These are phyloP conservation scores for Ctenosaura bakeri DNA, from an alignment of 2,797 vertebrate genomes.

Conservation along the genomic window DNA sequence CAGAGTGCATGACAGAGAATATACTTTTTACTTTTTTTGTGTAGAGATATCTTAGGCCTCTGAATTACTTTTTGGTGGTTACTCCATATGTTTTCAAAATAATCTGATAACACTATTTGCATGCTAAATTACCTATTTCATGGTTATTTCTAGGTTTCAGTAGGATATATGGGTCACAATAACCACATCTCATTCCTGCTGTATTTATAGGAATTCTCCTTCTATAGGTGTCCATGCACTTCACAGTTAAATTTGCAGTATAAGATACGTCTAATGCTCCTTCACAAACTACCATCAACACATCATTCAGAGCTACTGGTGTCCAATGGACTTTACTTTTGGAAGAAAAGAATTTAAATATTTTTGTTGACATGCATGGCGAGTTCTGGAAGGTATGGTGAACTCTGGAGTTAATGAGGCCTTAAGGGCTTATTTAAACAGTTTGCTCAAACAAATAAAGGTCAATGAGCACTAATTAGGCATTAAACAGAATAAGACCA, in stretches of 20 bases:
- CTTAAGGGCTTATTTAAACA: slow-evolving; percentile 1
- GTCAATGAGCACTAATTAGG: slow-evolving; percentile 27
- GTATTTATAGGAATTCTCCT: background rate
- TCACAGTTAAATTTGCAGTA: background rate
- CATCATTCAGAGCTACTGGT: background rate
- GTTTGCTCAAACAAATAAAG: slow-evolving; percentile 25
- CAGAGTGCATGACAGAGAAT: background rate
- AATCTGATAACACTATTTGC: background rate
- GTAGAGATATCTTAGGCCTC: background rate
- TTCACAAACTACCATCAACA: background rate
- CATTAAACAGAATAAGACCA: slow-evolving; percentile 19
- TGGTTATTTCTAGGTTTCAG: background rate
- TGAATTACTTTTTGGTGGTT: background rate
- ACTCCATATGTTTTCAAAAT: background rate
- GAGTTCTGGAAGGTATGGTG: background rate
- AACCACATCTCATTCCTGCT: background rate
- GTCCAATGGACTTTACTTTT: background rate
- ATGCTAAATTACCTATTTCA: background rate
- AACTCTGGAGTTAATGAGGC: slow-evolving; percentile 14
- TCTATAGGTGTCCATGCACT: background rate
- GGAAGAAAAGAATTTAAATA: background rate
- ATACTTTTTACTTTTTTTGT: background rate
- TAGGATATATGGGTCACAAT: background rate
- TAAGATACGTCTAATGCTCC: background rate
- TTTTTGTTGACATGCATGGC: background rate